Percentiles rank a stretch among this genome's conserved stretches.
Evolutionary conservation across 2,888 invertebrate species (phyloP).

Genomic region (Heliconius hortense): DNA sequence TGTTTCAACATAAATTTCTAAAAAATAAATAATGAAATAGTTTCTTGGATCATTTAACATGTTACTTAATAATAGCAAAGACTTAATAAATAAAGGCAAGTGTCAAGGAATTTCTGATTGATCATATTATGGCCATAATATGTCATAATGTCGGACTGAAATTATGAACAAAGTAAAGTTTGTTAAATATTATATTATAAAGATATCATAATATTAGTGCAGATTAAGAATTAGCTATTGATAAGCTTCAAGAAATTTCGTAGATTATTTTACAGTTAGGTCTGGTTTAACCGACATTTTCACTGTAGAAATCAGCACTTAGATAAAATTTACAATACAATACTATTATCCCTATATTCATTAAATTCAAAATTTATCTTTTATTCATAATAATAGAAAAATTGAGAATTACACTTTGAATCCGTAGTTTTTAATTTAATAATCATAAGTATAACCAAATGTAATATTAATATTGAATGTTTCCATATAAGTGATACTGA

Average conservation of each 20-base stretch:
- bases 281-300: slow-evolving; percentile 34
- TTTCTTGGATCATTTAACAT: background rate
- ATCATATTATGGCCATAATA: slow-evolving; percentile 18
- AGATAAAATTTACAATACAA: slow-evolving; percentile 17
- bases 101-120: slow-evolving; percentile 18
- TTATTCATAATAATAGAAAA: slow-evolving; percentile 2
- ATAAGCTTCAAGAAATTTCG: slow-evolving; percentile 18
- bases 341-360: background rate
- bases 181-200: slow-evolving; percentile 17
- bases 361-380: slow-evolving; percentile 10
- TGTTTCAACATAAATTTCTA: background rate
- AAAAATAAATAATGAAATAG: background rate
- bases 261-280: slow-evolving; percentile 28
- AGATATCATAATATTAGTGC: slow-evolving; percentile 8
- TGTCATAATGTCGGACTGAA: slow-evolving; percentile 9
- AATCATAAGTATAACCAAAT: background rate
- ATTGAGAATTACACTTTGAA: background rate
- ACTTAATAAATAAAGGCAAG: background rate
- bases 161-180: slow-evolving; percentile 7
- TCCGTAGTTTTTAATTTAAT: slow-evolving; percentile 6
- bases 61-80: slow-evolving; percentile 10
- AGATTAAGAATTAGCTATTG: slow-evolving; percentile 15
- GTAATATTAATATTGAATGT: background rate
- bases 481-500: background rate
- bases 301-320: slow-evolving; percentile 38